Base-by-base conservation (phyloP, 1,140 invertebrate genomes). In the Brachionus rotundiformis region DNA sequence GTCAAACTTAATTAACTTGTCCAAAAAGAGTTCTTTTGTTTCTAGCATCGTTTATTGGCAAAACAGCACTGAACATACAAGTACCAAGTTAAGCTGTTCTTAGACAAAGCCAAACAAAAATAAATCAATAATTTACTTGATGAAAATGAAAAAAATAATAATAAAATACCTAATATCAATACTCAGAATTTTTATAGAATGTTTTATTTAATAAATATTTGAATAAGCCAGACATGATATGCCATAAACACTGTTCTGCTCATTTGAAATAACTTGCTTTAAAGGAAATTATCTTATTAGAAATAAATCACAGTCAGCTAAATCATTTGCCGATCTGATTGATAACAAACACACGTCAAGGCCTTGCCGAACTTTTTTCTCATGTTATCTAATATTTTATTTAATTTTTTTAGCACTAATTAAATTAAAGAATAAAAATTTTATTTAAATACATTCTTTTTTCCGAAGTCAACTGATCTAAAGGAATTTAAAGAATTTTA, bases 401-500 rank as follows among this genome's bases (percentile, higher is more conserved):
- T 39, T 39, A 10, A 3, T 36, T 39, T 39, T 39, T 39, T 39
- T 11, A 10, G 7, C 7, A 6, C 36, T 39, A 39, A 39, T 39
- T 39, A 39, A 39, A 39, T 39, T 39, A 39, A 39, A 39, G 7
- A 39, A 39, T 8, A 39, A 39, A 1, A 39, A 39, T 10, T 10
- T 2, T 39, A 10, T 16, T 54, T 54, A 54, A 54, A 54, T 54
- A 54, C 16, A 8, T 19, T 54, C 8, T 54, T 54, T 16, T 54
- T 41, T n/a, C n/a, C n/a, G n/a, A 54, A 54, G 47, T 54, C 47
- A 54, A 54, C n/a, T 54, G 47, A 54, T 54, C 47, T 54, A 54
- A 54, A 54, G 16, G 47, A 54, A 54, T 54, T 54, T 54, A 3
- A 54, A 23, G 47, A 54, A 54, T 54, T 54, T 54, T 16, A 54